These are phyloP conservation scores for Isaurus tuberculatus DNA, from an alignment of 92 coral and sea anemone genomes.

Conservation along the genomic window DNA sequence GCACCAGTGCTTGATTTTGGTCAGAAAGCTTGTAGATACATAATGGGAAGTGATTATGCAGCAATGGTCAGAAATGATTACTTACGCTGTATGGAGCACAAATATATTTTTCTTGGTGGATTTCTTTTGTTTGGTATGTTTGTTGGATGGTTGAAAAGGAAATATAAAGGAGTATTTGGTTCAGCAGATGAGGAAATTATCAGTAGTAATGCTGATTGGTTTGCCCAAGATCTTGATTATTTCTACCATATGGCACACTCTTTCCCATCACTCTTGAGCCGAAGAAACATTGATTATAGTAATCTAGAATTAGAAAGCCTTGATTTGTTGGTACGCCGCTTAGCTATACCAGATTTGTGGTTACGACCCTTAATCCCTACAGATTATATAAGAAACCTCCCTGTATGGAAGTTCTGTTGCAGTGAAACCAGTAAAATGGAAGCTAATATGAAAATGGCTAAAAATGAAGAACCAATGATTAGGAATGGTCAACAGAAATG, in stretches of 20 bases:
- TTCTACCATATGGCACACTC: conserved; percentile 77
- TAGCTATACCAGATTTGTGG: conserved; percentile 98
- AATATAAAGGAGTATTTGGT: conserved; percentile 73
- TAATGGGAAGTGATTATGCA: conserved; percentile 83
- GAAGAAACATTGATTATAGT: conserved; percentile 72
- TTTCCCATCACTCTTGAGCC: conserved; percentile 71
- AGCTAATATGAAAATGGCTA: conserved; percentile 13
- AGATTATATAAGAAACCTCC: conserved; percentile 87
- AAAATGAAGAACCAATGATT: neutral
- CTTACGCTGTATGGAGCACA: conserved; percentile 59
- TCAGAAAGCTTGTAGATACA: conserved; percentile 74
- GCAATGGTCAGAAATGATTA: conserved; percentile 75
- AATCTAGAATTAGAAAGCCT: conserved; percentile 84
- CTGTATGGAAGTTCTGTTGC: conserved; percentile 89
- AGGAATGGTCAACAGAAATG: conserved; percentile 33
- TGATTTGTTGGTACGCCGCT: conserved; percentile 88
- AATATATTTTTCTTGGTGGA: conserved; percentile 60
- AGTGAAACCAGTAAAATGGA: conserved; percentile 16
- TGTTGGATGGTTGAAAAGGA: conserved; percentile 67
- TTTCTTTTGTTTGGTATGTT: conserved; percentile 75
- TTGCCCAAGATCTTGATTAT: conserved; percentile 89
- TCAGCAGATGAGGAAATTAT: conserved; percentile 65
- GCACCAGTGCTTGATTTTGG: conserved; percentile 73
- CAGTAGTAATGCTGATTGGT: conserved; percentile 81
- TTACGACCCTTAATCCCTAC: conserved; percentile 93